These are phyloP conservation scores for Drosophila ustulata DNA, from an alignment of 2,888 invertebrate species.

Conservation along the genomic window DNA sequence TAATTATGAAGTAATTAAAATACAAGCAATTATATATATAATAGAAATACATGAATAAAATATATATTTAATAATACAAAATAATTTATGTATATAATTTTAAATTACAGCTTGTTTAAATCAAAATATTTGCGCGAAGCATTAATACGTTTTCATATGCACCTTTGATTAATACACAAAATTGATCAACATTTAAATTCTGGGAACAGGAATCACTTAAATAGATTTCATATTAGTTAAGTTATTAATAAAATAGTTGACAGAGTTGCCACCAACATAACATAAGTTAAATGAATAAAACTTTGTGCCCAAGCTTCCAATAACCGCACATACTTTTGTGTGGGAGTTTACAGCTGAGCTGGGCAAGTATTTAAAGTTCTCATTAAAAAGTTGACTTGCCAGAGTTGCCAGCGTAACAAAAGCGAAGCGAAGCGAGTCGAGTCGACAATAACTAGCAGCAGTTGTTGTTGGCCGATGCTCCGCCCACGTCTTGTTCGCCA, in stretches of 20 bases:
- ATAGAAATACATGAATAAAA: too few species aligned
- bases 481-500: slow-evolving; percentile 10
- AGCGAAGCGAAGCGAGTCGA: background rate
- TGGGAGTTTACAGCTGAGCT: background rate
- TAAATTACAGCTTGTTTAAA: too few species aligned
- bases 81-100: too few species aligned
- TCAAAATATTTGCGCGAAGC: too few species aligned
- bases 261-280: background rate
- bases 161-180: too few species aligned
- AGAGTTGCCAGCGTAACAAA: slow-evolving; percentile 2
- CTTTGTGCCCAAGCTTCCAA: background rate
- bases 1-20: too few species aligned
- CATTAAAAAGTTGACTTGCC: background rate
- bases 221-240: too few species aligned
- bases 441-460: slow-evolving; percentile 14
- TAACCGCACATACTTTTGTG: background rate
- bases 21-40: too few species aligned
- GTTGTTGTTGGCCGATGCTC: background rate
- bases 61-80: too few species aligned
- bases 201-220: too few species aligned
- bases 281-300: background rate
- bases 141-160: too few species aligned
- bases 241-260: background rate
- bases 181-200: too few species aligned
- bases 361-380: background rate